Base-by-base conservation (phyloP, 2,888 invertebrate genomes). In the Saturnia japonica region DNA sequence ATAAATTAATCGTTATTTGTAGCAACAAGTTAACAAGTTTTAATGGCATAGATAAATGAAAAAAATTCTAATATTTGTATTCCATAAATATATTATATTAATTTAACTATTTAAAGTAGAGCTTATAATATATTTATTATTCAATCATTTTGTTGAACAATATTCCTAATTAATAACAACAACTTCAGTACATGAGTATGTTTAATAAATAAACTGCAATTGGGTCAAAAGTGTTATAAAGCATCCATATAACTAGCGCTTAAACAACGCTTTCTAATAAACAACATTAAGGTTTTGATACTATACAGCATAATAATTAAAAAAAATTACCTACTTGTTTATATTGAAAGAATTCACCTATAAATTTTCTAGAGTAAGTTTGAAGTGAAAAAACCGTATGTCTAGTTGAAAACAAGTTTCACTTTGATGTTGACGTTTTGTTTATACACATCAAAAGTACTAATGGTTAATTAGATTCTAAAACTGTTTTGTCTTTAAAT, bases 391-490 rank as follows among this genome's bases (percentile, higher is more conserved):
- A 73, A 43, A 16, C 47, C 19, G 16, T 57, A 78, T 76, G 78
- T 72, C 77, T 79, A 75, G 77, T 80, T 80, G 76, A 77, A 80
- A 81, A 78, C 76, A 76, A 79, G 80, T 82, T 82, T 83, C 80
- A 81, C 81, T 83, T 60, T 79, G 75, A 75, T 78, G 75, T 77
- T 78, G 82, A 79, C 75, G 74, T 76, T 78, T 74, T 80, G 78
- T 82, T 82, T 80, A 82, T 74, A 70, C 71, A 71, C 62, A 69
- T 71, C 74, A 81, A 82, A 82, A 81, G 75, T 68, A 72, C 75
- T 83, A 81, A 82, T 83, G 82, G 76, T 76, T 72, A 62, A 71
- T 72, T 69, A 71, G 76, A 78, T 4, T 28, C 12, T 28, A 14
- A 60, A 60, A 25, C 8, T 60, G 28, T 28, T 60, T 57, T 60